A percentile compares a stretch with the other conserved stretches of the same genome.
Conservation (phyloP, 1,140 invertebrate species). For the Drosophila sp. region DNA sequence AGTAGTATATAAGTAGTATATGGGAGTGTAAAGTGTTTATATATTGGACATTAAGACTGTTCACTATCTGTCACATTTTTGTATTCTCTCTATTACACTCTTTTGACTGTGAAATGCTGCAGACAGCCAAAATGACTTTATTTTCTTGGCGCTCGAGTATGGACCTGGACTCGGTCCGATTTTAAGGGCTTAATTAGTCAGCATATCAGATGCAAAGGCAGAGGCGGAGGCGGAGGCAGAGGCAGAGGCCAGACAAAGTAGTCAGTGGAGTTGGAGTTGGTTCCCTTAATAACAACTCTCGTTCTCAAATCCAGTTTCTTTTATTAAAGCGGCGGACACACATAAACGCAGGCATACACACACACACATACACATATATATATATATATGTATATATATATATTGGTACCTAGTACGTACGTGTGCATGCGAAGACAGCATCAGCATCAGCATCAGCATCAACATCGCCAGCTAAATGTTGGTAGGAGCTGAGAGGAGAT, state of each 20-base stretch:
- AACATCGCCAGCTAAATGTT: slow-evolving; percentile 12
- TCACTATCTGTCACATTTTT: slow-evolving; percentile 2
- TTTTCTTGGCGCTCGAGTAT: slow-evolving; percentile 48
- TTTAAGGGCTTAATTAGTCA: slow-evolving; percentile 79
- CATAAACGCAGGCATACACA: slow-evolving; percentile 7
- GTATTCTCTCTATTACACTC: slow-evolving; percentile 4
- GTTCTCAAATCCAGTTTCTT: slow-evolving; percentile 44
- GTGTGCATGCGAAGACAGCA: slow-evolving; percentile 8
- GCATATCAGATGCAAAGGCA: slow-evolving; percentile 33
- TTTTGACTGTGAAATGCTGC: slow-evolving; percentile 27
- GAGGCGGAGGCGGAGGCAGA: background rate
- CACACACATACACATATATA: background rate
- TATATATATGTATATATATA: background rate
- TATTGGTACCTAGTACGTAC: background rate
- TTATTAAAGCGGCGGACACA: slow-evolving; percentile 26
- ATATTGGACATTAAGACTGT: background rate
- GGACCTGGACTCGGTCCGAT: slow-evolving; percentile 37
- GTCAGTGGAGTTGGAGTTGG: slow-evolving; percentile 13
- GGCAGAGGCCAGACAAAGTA: slow-evolving; percentile 43
- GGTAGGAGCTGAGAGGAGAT: slow-evolving; percentile 11
- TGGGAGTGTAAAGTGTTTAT: too few relatives aligned
- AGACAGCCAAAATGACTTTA: slow-evolving; percentile 65
- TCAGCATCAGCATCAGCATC: slow-evolving; percentile 27
- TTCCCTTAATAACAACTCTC: slow-evolving; percentile 24
- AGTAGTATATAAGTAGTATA: too few relatives aligned